These are phyloP conservation scores for Latrodectus hesperus DNA, from an alignment of 2,888 invertebrate genomes.

Conservation along the genomic window DNA sequence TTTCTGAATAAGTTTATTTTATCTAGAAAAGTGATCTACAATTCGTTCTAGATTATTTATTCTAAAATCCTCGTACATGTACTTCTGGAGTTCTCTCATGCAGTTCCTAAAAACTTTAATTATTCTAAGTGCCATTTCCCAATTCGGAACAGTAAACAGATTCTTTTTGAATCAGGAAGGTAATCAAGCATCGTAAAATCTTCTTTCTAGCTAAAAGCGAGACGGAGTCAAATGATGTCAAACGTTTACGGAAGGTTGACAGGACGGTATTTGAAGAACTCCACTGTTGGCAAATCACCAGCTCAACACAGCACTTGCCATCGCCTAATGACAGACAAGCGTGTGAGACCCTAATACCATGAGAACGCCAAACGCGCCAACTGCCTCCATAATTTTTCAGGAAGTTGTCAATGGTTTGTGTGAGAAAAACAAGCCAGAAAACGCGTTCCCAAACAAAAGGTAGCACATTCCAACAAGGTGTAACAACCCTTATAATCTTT, in stretches of 20 bases:
- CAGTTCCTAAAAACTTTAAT: no score
- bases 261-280: not conserved
- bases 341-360: conserved; percentile 40
- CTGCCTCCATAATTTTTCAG: not conserved
- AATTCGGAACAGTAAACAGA: not conserved
- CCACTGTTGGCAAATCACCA: not conserved
- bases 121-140: no score
- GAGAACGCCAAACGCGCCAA: conserved; percentile 18
- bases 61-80: no score
- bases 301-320: not conserved
- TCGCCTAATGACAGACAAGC: not conserved
- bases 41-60: no score
- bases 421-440: conserved; percentile 33
- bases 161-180: not conserved
- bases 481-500: conserved; percentile 29
- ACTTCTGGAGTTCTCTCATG: no score
- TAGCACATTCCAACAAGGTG: not conserved
- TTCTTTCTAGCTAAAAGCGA: not conserved
- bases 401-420: conserved; percentile 3
- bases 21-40: no score
- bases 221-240: conserved; percentile 1
- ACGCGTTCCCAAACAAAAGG: conserved; percentile 17
- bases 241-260: not conserved
- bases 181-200: not conserved
- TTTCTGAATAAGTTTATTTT: no score